A percentile compares a stretch with the other conserved stretches of the same genome.
Conservation (phyloP, 2,113 vertebrate species). For the Theristicus caerulescens region DNA sequence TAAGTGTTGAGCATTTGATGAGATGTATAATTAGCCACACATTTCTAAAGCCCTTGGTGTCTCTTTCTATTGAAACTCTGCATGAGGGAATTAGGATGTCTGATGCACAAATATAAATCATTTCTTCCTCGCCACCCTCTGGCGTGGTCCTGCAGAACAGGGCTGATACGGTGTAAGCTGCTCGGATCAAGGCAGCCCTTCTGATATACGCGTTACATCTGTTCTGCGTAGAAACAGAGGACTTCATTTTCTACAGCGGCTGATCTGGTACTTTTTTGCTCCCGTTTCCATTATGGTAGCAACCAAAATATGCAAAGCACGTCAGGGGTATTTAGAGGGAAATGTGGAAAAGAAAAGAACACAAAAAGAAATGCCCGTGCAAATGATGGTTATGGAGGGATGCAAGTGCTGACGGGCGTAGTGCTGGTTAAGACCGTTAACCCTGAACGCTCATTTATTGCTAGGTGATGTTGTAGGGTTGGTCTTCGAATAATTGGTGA, state of each 20-base stretch:
- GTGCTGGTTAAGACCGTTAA: rapidly evolving
- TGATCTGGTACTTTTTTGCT: not conserved
- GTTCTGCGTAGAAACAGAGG: not conserved
- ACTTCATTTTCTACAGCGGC: not conserved
- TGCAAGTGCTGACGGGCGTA: not conserved
- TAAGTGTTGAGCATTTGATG: constrained; percentile 61
- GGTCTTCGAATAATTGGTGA: not conserved
- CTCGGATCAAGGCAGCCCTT: not conserved
- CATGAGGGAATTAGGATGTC: constrained; percentile 57
- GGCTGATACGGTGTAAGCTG: not conserved
- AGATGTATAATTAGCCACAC: constrained; percentile 66
- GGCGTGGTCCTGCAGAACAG: not conserved
- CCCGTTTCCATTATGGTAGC: not conserved
- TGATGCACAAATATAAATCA: constrained; percentile 48
- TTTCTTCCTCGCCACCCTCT: not conserved
- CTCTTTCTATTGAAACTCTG: constrained; percentile 35
- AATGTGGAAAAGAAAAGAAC: not conserved
- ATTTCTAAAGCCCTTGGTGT: constrained; percentile 56
- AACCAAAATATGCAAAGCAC: rapidly evolving
- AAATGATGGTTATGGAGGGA: not conserved
- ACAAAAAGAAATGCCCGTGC: rapidly evolving
- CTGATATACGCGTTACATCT: not conserved
- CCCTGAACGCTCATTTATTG: rapidly evolving
- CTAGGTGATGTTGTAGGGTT: not conserved
- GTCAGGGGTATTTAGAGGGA: not conserved